phyloP scores from a whole-genome alignment of 2,113 vertebrate genomes.

The Solenodon paradoxus region DNA sequence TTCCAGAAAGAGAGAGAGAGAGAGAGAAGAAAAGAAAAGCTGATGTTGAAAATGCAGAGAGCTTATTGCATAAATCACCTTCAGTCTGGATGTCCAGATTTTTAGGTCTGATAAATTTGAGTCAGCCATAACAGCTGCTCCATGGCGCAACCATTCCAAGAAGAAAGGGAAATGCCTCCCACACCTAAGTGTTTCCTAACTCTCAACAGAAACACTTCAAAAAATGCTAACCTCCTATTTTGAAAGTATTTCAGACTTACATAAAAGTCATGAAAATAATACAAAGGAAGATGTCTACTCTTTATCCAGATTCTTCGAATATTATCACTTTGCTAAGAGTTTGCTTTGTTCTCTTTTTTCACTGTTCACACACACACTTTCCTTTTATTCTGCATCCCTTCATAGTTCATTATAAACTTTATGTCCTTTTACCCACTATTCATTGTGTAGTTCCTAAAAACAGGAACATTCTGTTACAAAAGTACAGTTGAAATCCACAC shows the following conservation, averaged over 20 bases:
- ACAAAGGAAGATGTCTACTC: background rate
- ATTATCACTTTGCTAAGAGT: background rate
- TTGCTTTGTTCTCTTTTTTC: background rate
- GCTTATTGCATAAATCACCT: background rate
- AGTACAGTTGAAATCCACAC: background rate
- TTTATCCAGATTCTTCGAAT: background rate
- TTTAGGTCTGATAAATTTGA: background rate
- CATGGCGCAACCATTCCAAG: background rate
- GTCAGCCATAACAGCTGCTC: background rate
- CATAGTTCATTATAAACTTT: background rate
- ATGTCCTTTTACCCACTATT: background rate
- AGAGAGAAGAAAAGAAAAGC: too few species aligned
- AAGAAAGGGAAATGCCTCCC: background rate
- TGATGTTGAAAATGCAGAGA: background rate
- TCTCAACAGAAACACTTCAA: constrained; percentile 4
- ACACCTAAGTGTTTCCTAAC: constrained; percentile 7
- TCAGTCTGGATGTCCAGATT: background rate
- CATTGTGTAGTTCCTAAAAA: background rate
- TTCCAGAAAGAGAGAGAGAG: too few species aligned
- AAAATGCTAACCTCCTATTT: constrained; percentile 1
- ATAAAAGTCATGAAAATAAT: constrained; percentile 49
- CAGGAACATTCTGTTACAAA: background rate
- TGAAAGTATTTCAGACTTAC: constrained; percentile 39
- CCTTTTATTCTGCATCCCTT: background rate
- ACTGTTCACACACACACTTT: accelerated